Conservation (phyloP, 2,113 vertebrate genomes). For the Morone saxatilis region DNA sequence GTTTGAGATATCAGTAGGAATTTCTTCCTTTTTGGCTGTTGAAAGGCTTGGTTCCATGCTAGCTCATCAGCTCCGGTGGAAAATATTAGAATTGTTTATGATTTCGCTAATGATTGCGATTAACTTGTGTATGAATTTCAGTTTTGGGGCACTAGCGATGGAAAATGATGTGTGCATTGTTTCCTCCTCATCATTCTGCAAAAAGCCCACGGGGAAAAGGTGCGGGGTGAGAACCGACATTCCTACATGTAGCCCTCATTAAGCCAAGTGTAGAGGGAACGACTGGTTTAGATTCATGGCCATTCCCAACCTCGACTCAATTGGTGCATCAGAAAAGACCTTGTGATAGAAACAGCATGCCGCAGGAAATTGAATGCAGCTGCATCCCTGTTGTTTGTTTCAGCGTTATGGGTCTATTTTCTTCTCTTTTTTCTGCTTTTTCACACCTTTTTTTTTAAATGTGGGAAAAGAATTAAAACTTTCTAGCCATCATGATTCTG, state of each 20-base stretch:
- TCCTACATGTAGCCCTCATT: slow-evolving; percentile 70
- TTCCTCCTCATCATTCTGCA: slow-evolving; percentile 34
- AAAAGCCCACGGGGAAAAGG: slow-evolving; percentile 59
- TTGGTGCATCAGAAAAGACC: slow-evolving; percentile 73
- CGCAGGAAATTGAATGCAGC: slow-evolving; percentile 80
- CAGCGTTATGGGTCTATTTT: slow-evolving; percentile 37
- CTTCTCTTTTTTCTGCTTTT: slow-evolving; percentile 7
- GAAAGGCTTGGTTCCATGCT: not conserved
- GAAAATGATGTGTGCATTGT: slow-evolving; percentile 32
- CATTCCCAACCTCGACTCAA: slow-evolving; percentile 67
- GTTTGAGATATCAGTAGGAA: slow-evolving; percentile 25
- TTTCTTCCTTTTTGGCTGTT: not conserved
- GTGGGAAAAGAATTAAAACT: slow-evolving; percentile 1
- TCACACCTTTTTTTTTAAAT: slow-evolving; percentile 37
- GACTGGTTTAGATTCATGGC: slow-evolving; percentile 77
- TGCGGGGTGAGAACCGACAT: slow-evolving; percentile 66
- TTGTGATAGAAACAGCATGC: slow-evolving; percentile 78
- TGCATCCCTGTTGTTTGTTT: slow-evolving; percentile 74
- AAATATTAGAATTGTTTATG: slow-evolving; percentile 41
- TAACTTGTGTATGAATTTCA: slow-evolving; percentile 10
- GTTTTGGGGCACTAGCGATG: slow-evolving; percentile 1
- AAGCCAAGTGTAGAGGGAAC: slow-evolving; percentile 61
- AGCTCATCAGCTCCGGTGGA: slow-evolving; percentile 18
- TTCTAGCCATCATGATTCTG: not conserved
- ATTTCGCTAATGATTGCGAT: slow-evolving; percentile 33